Conservation (phyloP, 2,113 vertebrate species). For the Vulpes ferrilata region DNA sequence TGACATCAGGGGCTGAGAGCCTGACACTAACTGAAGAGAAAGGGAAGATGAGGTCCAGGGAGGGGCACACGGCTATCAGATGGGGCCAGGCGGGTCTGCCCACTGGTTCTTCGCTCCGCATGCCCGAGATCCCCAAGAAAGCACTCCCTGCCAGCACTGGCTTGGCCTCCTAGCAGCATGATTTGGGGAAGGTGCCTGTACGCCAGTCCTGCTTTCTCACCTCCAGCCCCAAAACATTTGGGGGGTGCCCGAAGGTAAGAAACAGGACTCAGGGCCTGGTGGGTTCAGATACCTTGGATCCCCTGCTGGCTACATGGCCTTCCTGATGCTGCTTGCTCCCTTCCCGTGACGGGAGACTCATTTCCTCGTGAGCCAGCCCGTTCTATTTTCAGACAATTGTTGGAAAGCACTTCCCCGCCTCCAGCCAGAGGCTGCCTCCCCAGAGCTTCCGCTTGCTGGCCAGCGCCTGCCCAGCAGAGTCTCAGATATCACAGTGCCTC, state of each 20-base stretch:
- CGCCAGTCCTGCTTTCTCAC: background rate
- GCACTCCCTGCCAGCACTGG: background rate
- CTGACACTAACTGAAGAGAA: background rate
- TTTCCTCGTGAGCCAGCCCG: background rate
- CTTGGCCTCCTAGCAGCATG: background rate
- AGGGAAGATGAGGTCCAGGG: background rate
- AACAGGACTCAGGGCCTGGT: background rate
- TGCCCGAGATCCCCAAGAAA: background rate
- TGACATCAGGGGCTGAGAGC: too few species aligned
- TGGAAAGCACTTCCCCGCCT: conserved; percentile 21
- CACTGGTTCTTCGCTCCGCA: background rate
- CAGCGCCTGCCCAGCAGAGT: background rate
- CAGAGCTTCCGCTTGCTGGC: background rate
- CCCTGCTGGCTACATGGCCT: background rate
- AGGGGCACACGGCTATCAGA: background rate
- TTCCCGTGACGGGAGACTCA: background rate
- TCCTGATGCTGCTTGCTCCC: conserved; percentile 8
- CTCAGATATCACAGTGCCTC: background rate
- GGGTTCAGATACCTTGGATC: background rate
- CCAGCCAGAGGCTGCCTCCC: conserved; percentile 17
- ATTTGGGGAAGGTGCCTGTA: background rate
- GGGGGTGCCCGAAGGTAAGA: background rate
- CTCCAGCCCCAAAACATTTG: background rate
- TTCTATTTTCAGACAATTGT: conserved; percentile 73
- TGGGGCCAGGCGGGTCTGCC: too few species aligned